A percentile compares a stretch with the other conserved stretches of the same genome.
Conservation (phyloP, 2,888 invertebrate species). For the Yponomeuta malinellus region DNA sequence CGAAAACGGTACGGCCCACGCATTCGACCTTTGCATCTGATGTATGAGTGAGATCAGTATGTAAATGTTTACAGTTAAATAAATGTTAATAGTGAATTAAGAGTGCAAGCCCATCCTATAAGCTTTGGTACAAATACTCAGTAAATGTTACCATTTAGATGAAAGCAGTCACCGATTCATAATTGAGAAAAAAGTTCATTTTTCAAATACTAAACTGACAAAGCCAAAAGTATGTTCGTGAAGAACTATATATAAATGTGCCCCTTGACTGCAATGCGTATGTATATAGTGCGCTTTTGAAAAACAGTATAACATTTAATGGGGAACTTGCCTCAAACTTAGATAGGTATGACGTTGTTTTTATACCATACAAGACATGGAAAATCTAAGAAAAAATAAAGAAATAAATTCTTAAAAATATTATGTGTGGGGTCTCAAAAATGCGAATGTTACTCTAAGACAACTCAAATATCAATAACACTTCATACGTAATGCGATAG, state of each 20-base stretch:
- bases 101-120: constrained; percentile 39
- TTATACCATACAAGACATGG: no score
- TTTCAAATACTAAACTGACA: not conserved
- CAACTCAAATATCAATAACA: no score
- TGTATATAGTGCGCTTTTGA: no score
- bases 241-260: constrained; percentile 13
- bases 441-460: no score
- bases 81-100: constrained; percentile 8
- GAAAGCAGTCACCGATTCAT: constrained; percentile 10
- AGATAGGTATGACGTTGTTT: no score
- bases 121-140: constrained; percentile 71
- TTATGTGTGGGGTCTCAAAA: no score
- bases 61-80: not conserved
- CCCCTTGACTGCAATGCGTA: not conserved
- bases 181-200: not conserved
- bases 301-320: no score
- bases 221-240: not conserved
- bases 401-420: no score
- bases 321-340: no score
- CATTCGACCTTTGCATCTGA: not conserved
- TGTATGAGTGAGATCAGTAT: constrained; percentile 3
- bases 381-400: no score
- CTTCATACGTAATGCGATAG: no score
- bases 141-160: constrained; percentile 52
- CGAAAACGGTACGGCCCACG: constrained; percentile 1